These are phyloP conservation scores for Lutraria lutraria DNA, from an alignment of 2,888 invertebrate genomes.

Conservation along the genomic window DNA sequence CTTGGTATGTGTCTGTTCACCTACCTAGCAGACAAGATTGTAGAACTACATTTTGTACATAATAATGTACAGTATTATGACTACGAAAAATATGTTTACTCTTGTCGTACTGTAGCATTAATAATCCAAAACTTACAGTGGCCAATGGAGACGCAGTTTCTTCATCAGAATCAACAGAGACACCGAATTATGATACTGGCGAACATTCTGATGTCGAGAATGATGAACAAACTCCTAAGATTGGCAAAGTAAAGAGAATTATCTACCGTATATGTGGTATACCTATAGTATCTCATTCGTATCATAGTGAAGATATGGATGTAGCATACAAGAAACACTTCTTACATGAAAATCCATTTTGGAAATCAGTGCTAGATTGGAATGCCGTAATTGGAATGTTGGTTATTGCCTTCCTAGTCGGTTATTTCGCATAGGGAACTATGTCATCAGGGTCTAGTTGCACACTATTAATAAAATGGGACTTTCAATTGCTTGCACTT, in stretches of 20 bases:
- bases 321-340: neutral
- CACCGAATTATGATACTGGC: neutral
- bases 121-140: too few species aligned
- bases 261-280: constrained; percentile 16
- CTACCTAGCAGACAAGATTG: too few species aligned
- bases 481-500: too few species aligned
- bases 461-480: too few species aligned
- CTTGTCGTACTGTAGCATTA: too few species aligned
- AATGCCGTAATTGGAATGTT: constrained; percentile 12
- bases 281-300: neutral
- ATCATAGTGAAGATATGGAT: neutral
- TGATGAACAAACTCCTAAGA: neutral
- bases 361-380: constrained; percentile 17
- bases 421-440: constrained; percentile 2
- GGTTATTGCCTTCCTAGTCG: neutral
- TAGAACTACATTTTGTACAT: too few species aligned
- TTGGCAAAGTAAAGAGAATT: constrained; percentile 4
- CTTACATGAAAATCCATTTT: constrained; percentile 17
- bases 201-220: neutral
- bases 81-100: too few species aligned
- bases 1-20: too few species aligned
- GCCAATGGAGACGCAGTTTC: neutral
- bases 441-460: too few species aligned
- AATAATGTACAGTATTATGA: too few species aligned
- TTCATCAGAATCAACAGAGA: neutral